Evolutionary conservation across 2,888 invertebrate genomes (phyloP), one percentile per base, ranked within the genome.

Genomic region (Nebria salina): DNA sequence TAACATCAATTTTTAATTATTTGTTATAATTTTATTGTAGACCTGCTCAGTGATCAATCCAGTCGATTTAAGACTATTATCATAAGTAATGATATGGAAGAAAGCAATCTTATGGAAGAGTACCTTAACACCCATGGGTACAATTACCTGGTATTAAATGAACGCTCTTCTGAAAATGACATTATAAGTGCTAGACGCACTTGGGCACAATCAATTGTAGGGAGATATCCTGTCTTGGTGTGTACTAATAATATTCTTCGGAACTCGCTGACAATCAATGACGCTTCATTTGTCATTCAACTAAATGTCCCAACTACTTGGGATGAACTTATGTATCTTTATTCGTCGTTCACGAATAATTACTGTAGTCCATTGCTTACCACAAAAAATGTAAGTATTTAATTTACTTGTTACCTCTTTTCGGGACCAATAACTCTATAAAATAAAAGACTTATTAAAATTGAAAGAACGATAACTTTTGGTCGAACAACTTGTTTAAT

Each of bases 241-340:
- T 93, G 94, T 84, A 93, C 93, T 15, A 96, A 96, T 86, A 89
- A 89, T 13, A 91, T 92, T 84, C 89, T 95, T 76, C 85, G 86
- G 72, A 89, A 89, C 0, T 91, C 93, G 83, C 86, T 95, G 76
- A 90, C 91, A 82, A 89, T 95, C 6, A 92, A 91, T 0, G 91
- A 94, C 86, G 94, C 94, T 0, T 90, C 92, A 75, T 90, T 92
- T 84, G 88, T 96, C 42, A 90, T 96, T 15, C 95, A 96, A 86
- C 95, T 92, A 87, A 93, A 94, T 1, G 87, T 96, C 83, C 93
- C 94, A 0, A 85, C 88, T 41, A 88, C 91, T 0, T 94, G 93
- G 87, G 93, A 94, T 0, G 90, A 90, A 85, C 96, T 96, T 86
- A 92, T 92, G 72, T 92, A 91, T 85, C 90, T 96, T 82, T 94